phyloP scores from a whole-genome alignment of 2,888 invertebrate species.

The Keiferia lycopersicella region DNA sequence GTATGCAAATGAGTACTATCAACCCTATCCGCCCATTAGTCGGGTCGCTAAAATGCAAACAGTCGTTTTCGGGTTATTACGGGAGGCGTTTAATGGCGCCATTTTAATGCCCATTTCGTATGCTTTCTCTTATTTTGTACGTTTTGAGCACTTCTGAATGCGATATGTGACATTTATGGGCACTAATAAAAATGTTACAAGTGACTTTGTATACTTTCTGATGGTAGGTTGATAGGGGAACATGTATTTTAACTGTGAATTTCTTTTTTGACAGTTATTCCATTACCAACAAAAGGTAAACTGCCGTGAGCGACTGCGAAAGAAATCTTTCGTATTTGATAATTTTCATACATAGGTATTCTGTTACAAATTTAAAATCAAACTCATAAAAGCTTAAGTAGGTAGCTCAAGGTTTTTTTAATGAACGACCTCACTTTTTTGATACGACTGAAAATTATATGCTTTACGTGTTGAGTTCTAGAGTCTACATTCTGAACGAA shows the following conservation, averaged over 20 bases:
- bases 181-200: constrained; percentile 60
- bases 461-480: too few relatives aligned
- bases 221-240: constrained; percentile 8
- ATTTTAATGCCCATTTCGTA: constrained; percentile 65
- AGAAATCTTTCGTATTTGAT: too few relatives aligned
- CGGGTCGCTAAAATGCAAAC: constrained; percentile 51
- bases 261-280: too few relatives aligned
- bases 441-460: too few relatives aligned
- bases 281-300: too few relatives aligned
- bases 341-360: too few relatives aligned
- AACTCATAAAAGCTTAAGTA: too few relatives aligned
- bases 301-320: too few relatives aligned
- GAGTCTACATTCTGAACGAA: too few relatives aligned
- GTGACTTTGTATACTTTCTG: constrained; percentile 36
- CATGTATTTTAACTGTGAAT: neutral
- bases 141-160: constrained; percentile 47
- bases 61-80: constrained; percentile 62
- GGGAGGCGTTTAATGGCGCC: constrained; percentile 63
- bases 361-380: too few relatives aligned
- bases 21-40: constrained; percentile 34
- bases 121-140: constrained; percentile 20
- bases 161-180: constrained; percentile 58
- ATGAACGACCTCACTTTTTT: too few relatives aligned
- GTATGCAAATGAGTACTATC: neutral
- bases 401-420: too few relatives aligned